Evolutionary conservation across 2,888 invertebrate species (phyloP).

Genomic region (Brachypterus glaber): DNA sequence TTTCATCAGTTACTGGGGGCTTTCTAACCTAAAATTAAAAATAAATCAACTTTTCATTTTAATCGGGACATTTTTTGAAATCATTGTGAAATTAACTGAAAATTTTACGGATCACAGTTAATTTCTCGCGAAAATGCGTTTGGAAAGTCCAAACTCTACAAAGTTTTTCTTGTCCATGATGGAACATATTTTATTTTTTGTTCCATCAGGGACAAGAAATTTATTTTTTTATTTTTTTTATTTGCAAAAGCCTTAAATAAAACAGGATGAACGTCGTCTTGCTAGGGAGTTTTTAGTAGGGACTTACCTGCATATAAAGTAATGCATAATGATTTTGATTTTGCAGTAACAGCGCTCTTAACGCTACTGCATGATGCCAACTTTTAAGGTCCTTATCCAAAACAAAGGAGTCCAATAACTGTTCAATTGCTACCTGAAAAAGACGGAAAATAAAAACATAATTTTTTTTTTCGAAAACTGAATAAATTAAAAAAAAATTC

Average conservation of each 20-base stretch:
- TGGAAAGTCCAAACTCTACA: too few relatives aligned
- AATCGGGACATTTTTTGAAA: too few relatives aligned
- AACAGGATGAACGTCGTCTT: too few relatives aligned
- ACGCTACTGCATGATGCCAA: constrained; percentile 64
- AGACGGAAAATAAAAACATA: constrained; percentile 7
- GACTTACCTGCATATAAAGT: constrained; percentile 55
- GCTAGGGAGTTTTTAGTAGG: constrained; percentile 41
- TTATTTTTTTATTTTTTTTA: too few relatives aligned
- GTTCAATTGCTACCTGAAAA: constrained; percentile 53
- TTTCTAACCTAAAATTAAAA: constrained; percentile 39
- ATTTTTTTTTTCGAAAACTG: background rate
- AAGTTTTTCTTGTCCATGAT: too few relatives aligned
- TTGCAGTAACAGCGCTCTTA: constrained; percentile 57
- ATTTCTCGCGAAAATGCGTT: too few relatives aligned
- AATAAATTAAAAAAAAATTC: background rate
- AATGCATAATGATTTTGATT: constrained; percentile 61
- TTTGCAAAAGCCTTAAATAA: too few relatives aligned
- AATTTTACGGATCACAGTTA: too few relatives aligned
- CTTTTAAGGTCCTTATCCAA: constrained; percentile 47
- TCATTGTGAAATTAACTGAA: too few relatives aligned
- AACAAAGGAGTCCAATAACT: constrained; percentile 54
- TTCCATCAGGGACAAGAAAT: too few relatives aligned
- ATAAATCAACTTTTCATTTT: too few relatives aligned
- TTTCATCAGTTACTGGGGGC: constrained; percentile 30
- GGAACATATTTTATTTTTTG: too few relatives aligned